Base-by-base conservation (phyloP, 2,797 vertebrate genomes). In the Rhodeus uyekii region DNA sequence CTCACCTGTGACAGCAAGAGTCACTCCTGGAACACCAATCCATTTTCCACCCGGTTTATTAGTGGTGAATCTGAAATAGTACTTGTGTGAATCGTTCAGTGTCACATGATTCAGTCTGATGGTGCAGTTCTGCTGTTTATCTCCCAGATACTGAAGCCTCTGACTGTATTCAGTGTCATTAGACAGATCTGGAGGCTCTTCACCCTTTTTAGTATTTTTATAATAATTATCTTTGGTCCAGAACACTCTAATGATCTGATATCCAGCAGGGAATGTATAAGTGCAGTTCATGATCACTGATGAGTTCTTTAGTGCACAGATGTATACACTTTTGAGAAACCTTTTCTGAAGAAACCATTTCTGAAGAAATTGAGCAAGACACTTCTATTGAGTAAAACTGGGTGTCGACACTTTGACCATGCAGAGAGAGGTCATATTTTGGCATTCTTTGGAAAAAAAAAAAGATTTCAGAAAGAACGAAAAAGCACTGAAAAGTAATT, bases 261-360 rank as follows among this genome's bases (percentile, higher is more conserved):
- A 0, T 4, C 0, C 3, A 14, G 1, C 16, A 22, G 38, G 50
- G n/a, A 14, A 38, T 48, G 0, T 34, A 38, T 76, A 83, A 34
- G 1, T 10, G 83, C 83, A 87, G 22, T 0, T 39, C 74, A 87
- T 81, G 6, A 27, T 71, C 55, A 87, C 86, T 48, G 82, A 67
- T 73, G 83, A 83, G 6, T 84, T 50, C 39, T 76, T 73, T 32
- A 81, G 29, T 22, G 76, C 82, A 77, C 88, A 87, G 68, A 83
- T 58, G 9, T 24, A 9, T 8, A n/a, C n/a, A n/a, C n/a, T n/a
- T n/a, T n/a, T n/a, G n/a, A n/a, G 55, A 60, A 60, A 2, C n/a
- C 3, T 27, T 69, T 69, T 69, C 65, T 42, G 38, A 24, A 27
- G 13, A 68, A 42, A n/a, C n/a, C n/a, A n/a, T n/a, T 24, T 68